Evolutionary conservation across 2,888 invertebrate genomes (phyloP), one percentile per base, ranked within the genome.

Genomic region (Apotomis capreana): DNA sequence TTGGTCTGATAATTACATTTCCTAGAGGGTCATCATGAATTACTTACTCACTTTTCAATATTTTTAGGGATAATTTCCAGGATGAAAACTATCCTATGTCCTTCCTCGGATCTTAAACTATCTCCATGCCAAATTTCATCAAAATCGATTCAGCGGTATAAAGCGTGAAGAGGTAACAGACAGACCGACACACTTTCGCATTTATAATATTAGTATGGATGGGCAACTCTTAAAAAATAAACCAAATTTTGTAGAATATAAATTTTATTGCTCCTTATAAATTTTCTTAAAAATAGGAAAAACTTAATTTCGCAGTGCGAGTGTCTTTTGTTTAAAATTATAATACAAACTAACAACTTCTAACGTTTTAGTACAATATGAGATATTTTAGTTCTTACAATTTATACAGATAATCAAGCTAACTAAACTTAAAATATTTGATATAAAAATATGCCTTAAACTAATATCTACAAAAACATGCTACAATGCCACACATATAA

Each of bases 261-360:
- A 88, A 85, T 91, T 93, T 92, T 91, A 92, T 92, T 92, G 87
- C 82, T 89, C 79, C 85, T 90, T 89, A 92, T 89, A 91, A 91
- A 91, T 90, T 91, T 89, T 92, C 90, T 91, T 92, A 92, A 80
- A 89, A 87, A 83, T 89, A 90, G 86, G 87, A 90, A 91, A 89
- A 91, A 88, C 87, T 84, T 86, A 85, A 84, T 84, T 82, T 91
- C 91, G 90, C 92, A 84, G 87, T 87, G 91, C 91, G 90, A 88
- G 86, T 87, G 84, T 86, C 79, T 81, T 78, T 81, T 78, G 79
- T 70, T 82, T 85, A 85, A 81, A 82, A 80, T 80, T 78, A 84
- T 83, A 87, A 88, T 82, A 84, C 82, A 82, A 81, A 82, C 83
- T 88, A 89, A 84, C 84, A 86, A 84, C 80, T 83, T 83, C 83